These are phyloP conservation scores for Serranus cabrilla DNA, from an alignment of 2,797 vertebrate species.

Conservation along the genomic window DNA sequence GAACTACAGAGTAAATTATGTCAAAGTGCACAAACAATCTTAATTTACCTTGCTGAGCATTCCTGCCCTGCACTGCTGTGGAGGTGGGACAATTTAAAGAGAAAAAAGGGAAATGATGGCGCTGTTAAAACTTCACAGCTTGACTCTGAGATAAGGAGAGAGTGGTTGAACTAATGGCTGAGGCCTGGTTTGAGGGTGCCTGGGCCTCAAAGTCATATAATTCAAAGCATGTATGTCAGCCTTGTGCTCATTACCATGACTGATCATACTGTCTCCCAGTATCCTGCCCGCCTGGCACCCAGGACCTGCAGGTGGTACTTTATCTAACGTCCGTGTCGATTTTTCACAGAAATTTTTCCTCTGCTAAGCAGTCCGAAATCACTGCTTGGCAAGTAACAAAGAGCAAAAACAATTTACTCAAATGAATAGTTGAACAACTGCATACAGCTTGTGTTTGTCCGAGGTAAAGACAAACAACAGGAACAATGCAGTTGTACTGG, in stretches of 20 bases:
- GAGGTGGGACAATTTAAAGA: constrained; percentile 58
- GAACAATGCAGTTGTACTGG: constrained; percentile 45
- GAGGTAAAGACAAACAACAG: constrained; percentile 37
- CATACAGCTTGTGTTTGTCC: constrained; percentile 49
- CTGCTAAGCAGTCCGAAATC: constrained; percentile 69
- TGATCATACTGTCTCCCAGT: constrained; percentile 86
- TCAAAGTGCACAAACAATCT: constrained; percentile 45
- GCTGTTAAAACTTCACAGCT: constrained; percentile 81
- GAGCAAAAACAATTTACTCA: constrained; percentile 55
- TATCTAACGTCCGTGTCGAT: constrained; percentile 83
- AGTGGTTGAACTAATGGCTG: constrained; percentile 76
- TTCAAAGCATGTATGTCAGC: constrained; percentile 81
- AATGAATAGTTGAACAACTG: constrained; percentile 61
- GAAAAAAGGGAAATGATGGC: constrained; percentile 68
- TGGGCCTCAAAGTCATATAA: constrained; percentile 79
- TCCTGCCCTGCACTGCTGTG: constrained; percentile 21
- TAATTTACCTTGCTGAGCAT: constrained; percentile 43
- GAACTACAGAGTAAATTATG: constrained; percentile 21
- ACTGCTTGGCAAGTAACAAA: constrained; percentile 57
- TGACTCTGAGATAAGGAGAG: constrained; percentile 79
- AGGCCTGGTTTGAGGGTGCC: constrained; percentile 68
- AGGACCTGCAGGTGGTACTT: constrained; percentile 86
- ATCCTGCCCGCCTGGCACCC: constrained; percentile 87
- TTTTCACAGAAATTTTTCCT: constrained; percentile 74
- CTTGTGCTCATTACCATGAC: constrained; percentile 87